Base-by-base conservation (phyloP, 1,140 invertebrate genomes). In the Drosophila bipectinata region DNA sequence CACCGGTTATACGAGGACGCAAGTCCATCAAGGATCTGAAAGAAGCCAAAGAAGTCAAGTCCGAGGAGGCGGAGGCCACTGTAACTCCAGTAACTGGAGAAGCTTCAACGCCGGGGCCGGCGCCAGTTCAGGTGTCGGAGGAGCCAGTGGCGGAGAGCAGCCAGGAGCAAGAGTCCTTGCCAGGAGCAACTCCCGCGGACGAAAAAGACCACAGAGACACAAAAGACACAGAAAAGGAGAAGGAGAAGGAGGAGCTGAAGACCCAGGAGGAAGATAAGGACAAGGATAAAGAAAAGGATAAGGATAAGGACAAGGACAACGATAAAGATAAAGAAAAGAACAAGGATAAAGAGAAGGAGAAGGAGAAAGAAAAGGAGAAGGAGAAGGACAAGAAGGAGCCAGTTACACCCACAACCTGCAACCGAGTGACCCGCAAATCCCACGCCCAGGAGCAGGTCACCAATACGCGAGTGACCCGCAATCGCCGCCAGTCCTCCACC, bases 11-110 rank as follows among this genome's bases (percentile, higher is more conserved):
- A 60, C 85, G 84, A 10, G 90, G 85, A n/a, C 90, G 90, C 18
- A 91, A 91, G 54, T 90, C 90, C 12, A 73, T 91, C n/a, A 91
- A 91, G 66, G 84, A 88, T 49, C 49, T 89, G 24, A 84, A 80
- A 59, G 84, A 89, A 72, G 79, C 72, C 71, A 88, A 88, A 83
- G 83, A 88, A 63, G 57, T 56, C 15, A 84, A 77, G 61, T 45
- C 57, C 44, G 52, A 53, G 18, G 79, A 73, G 39, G 61, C 41
- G 10, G 63, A 30, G 34, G 45, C 14, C 14, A 45, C 6, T 6
- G 41, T 4, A 14, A 15, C 41, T 44, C n/a, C n/a, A 44, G 41
- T 12, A 49, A 10, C 24, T 30, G 48, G 24, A 14, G 7, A 15
- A 15, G 48, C 8, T 3, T 8, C 28, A 10, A 14, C 49, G 39